These are phyloP conservation scores for Calameuta filiformis DNA, from an alignment of 2,888 invertebrate genomes.

Conservation along the genomic window DNA sequence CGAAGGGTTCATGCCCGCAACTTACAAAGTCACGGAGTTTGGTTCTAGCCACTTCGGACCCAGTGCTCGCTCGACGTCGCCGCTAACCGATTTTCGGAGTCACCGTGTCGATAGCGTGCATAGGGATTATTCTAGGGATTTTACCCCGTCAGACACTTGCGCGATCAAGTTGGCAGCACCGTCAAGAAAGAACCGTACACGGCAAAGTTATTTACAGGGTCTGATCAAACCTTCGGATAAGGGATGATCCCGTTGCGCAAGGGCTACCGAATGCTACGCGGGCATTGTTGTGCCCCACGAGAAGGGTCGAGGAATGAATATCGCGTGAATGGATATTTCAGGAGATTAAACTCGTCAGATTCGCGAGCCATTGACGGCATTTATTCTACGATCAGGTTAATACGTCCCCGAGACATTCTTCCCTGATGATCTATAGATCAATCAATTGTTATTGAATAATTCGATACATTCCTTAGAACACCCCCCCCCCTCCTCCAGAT, in stretches of 20 bases:
- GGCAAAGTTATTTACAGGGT: not conserved
- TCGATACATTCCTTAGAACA: not conserved
- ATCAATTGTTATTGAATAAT: not conserved
- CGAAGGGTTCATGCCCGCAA: not conserved
- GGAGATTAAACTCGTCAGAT: not conserved
- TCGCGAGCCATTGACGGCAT: not conserved
- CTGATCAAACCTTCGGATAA: not conserved
- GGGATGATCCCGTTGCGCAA: not conserved
- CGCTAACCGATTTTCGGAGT: not conserved
- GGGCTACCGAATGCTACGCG: not conserved
- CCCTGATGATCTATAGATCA: not conserved
- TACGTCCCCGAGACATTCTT: not conserved
- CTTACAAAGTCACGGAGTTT: not conserved
- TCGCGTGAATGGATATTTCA: not conserved
- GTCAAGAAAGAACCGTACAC: not conserved
- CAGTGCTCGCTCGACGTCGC: no score
- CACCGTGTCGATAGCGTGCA: not conserved
- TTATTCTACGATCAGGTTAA: not conserved
- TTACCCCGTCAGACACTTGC: not conserved
- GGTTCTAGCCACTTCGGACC: no score
- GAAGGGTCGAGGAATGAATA: not conserved
- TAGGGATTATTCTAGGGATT: not conserved
- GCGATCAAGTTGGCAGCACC: not conserved
- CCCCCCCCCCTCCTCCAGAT: no score
- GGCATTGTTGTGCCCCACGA: not conserved